Conservation (phyloP, 2,888 invertebrate species). For the Lycia hirtaria region DNA sequence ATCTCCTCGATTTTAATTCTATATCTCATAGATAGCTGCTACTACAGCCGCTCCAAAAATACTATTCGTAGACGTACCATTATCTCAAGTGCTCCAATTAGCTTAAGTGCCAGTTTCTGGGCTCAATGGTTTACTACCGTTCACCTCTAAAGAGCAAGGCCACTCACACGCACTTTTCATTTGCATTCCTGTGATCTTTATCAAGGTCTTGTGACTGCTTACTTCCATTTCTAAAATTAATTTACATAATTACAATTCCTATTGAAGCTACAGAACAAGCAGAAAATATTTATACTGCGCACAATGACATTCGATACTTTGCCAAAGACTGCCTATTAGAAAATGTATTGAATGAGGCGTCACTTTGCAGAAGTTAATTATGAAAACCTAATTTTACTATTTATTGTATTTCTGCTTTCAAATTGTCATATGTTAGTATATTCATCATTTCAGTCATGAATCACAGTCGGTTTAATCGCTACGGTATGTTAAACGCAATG, state of each 20-base stretch:
- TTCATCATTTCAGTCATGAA: background rate
- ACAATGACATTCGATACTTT: no score
- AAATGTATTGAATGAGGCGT: no score
- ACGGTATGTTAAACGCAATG: conserved; percentile 25
- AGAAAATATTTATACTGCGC: background rate
- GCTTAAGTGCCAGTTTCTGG: conserved; percentile 41
- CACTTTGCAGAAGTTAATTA: no score
- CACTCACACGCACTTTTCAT: conserved; percentile 41
- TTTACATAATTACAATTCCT: background rate
- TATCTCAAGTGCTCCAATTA: conserved; percentile 37
- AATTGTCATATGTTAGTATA: background rate
- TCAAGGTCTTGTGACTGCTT: conserved; percentile 38
- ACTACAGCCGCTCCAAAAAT: conserved; percentile 33
- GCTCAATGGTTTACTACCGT: conserved; percentile 39
- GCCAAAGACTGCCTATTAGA: no score
- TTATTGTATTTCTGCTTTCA: background rate
- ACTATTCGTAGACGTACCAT: conserved; percentile 37
- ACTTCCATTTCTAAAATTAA: conserved; percentile 7
- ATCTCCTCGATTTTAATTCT: background rate
- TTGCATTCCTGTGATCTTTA: conserved; percentile 38
- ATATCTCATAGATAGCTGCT: background rate
- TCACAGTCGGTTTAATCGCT: conserved; percentile 15
- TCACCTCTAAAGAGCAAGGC: conserved; percentile 58
- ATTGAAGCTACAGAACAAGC: background rate
- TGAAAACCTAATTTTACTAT: no score